Evolutionary conservation across 2,797 vertebrate genomes (phyloP).

Genomic region (Xerus rutilus): DNA sequence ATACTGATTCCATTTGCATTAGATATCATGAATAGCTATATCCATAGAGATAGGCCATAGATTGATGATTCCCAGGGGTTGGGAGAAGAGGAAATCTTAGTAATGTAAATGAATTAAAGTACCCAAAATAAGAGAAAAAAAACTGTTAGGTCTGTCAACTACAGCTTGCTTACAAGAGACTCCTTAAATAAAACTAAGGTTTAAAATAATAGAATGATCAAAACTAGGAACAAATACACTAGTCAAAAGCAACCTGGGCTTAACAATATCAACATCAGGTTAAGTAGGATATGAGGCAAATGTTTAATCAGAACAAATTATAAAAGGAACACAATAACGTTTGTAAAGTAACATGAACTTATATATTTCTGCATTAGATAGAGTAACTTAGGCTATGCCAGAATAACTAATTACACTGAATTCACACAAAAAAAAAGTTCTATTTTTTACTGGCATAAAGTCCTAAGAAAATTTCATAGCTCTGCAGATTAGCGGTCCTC

Average conservation of each 20-base stretch:
- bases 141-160: background rate
- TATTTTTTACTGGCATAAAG: background rate
- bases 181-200: background rate
- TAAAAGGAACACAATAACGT: background rate
- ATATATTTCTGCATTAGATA: background rate
- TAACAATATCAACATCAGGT: background rate
- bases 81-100: background rate
- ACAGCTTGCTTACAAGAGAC: background rate
- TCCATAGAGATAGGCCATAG: background rate
- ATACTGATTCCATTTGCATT: background rate
- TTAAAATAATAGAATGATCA: background rate
- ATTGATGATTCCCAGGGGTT: background rate
- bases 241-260: background rate
- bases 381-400: background rate
- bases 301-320: background rate
- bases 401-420: background rate
- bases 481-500: background rate
- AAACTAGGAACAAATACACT: background rate
- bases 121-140: background rate
- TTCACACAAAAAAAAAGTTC: background rate
- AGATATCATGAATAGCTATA: background rate
- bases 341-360: conserved; percentile 7
- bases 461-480: background rate
- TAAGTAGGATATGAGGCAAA: background rate
- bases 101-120: background rate